phyloP scores from a whole-genome alignment of 2,888 invertebrate genomes.

The Venusia cambrica region DNA sequence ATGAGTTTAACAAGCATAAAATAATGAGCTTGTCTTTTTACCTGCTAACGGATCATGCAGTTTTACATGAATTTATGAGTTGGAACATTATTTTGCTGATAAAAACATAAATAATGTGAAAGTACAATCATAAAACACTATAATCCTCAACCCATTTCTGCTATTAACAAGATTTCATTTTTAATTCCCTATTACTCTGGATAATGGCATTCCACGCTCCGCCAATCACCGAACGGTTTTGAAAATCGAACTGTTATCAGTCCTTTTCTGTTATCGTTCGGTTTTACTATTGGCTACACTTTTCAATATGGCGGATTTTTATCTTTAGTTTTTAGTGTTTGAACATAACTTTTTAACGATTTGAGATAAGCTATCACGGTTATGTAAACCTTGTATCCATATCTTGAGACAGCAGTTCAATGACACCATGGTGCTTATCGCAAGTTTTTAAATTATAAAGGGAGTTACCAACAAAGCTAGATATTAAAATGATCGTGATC shows the following conservation, averaged over 20 bases:
- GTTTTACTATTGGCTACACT: constrained; percentile 65
- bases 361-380: constrained; percentile 52
- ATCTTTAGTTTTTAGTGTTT: constrained; percentile 58
- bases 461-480: no score
- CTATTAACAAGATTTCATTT: constrained; percentile 56
- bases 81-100: neutral
- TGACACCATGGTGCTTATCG: no score
- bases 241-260: constrained; percentile 73
- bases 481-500: neutral
- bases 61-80: no score
- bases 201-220: constrained; percentile 39
- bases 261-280: constrained; percentile 57
- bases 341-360: constrained; percentile 55
- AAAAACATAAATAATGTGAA: constrained; percentile 14
- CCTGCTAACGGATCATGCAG: no score
- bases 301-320: constrained; percentile 67
- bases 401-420: no score
- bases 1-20: no score
- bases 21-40: no score
- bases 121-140: constrained; percentile 35
- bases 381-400: constrained; percentile 34
- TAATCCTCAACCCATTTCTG: constrained; percentile 51
- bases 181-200: constrained; percentile 56
- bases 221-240: constrained; percentile 64
- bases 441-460: no score